Evolutionary conservation across 2,797 vertebrate species (phyloP).

Genomic region (Platyrinchus mystaceus): DNA sequence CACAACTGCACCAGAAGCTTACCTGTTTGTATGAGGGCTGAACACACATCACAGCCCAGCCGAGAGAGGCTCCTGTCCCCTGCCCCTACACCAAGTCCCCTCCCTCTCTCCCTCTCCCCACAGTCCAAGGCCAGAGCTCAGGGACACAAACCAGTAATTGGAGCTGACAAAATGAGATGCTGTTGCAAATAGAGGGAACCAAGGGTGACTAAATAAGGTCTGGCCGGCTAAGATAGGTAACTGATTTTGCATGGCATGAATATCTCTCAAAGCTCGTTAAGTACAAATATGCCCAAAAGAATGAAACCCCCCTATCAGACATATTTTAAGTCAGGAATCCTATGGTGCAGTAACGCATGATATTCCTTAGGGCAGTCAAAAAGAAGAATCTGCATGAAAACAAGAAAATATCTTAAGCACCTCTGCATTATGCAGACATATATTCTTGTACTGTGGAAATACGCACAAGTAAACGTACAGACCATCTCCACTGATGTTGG

Average conservation of each 20-base stretch:
- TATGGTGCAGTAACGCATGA: not conserved
- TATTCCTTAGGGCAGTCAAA: conserved; percentile 35
- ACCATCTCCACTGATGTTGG: conserved; percentile 8
- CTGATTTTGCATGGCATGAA: conserved; percentile 1
- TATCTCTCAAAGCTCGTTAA: conserved; percentile 28
- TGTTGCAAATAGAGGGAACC: not conserved
- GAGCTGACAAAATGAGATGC: not conserved
- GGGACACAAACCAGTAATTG: not conserved
- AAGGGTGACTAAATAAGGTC: not conserved
- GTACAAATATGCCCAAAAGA: conserved; percentile 22
- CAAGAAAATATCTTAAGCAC: conserved; percentile 20
- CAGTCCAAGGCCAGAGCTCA: rapidly evolving
- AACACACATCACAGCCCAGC: not conserved
- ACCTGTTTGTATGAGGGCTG: not conserved
- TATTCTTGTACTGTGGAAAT: not conserved
- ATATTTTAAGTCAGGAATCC: conserved; percentile 39
- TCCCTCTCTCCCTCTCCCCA: not conserved
- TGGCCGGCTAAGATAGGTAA: not conserved
- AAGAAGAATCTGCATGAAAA: conserved; percentile 43
- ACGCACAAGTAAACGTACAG: not conserved
- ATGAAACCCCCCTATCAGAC: not conserved
- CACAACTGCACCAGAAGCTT: not conserved
- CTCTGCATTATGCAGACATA: conserved; percentile 25
- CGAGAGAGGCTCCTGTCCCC: not conserved
- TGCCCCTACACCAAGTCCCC: rapidly evolving